Base-by-base conservation (phyloP, 1,140 invertebrate species). In the Zaprionus tsacasi region DNA sequence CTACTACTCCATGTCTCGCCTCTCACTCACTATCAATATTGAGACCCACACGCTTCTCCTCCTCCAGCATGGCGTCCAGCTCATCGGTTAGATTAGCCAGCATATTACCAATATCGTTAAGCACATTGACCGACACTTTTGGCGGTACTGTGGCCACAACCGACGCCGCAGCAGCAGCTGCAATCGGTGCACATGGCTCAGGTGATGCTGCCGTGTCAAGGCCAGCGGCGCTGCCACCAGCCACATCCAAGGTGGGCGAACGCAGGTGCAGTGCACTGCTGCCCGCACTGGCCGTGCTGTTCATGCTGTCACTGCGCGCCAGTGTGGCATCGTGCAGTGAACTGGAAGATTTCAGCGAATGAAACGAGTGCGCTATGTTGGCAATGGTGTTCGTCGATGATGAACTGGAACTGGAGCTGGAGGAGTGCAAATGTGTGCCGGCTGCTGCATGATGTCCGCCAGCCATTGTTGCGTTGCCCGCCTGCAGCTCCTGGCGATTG, bases 41-140 rank as follows among this genome's bases (percentile, higher is more conserved):
- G 69, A 96, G 94, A 52, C 96, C 96, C 93, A 96, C 96, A 58
- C 96, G 94, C 93, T 97, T 97, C 83, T 98, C 97, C 93, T 97
- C 97, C 93, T 98, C 97, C 78, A 99, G 93, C 97, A 99, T 98
- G 70, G 97, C 97, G 93, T 98, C 98, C 57, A 99, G 93, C 93
- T 99, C 97, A 89, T 98, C 97, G 1, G 97, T 98, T 12, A 99
- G 94, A 93, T 98, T 98, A 59, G 97, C 97, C 67, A 99, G 93
- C 98, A 99, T 99, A 92, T 98, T 98, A 11, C 98, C 98, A 81
- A 99, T 99, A 92, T 99, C 98, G 91, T 98, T 98, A 13, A 99
- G 94, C 11, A 99, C 98, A 93, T 99, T 97, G 5, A 95, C 96
- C 7, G 96, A 96, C 78, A 97, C 97, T 52, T 89, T 91, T 6